A percentile compares a stretch with the other conserved stretches of the same genome.
Evolutionary conservation across 2,888 invertebrate species (phyloP).

Genomic region (Chouioia cunea): DNA sequence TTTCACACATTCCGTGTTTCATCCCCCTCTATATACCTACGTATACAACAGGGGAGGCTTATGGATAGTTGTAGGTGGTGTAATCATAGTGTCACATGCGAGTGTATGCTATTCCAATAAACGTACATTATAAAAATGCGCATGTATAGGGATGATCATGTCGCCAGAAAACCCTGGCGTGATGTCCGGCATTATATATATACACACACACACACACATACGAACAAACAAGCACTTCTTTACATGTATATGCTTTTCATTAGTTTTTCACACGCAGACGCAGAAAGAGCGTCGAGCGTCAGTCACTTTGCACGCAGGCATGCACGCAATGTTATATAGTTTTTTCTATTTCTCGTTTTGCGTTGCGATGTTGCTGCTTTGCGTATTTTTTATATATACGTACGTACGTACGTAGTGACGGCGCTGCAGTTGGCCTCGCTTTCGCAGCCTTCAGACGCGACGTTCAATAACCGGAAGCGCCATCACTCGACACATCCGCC

Average conservation of each 20-base stretch:
- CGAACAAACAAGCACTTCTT: too few relatives aligned
- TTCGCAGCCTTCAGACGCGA: slow-evolving; percentile 50
- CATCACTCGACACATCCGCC: slow-evolving; percentile 67
- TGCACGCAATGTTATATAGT: slow-evolving; percentile 13
- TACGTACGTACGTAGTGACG: too few relatives aligned
- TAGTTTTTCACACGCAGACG: slow-evolving; percentile 46
- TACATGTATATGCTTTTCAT: slow-evolving; percentile 52
- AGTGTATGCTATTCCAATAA: background rate
- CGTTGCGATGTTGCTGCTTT: background rate
- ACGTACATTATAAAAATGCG: background rate
- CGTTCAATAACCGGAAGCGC: slow-evolving; percentile 66
- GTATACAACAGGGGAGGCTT: too few relatives aligned
- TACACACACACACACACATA: too few relatives aligned
- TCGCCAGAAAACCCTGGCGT: slow-evolving; percentile 42
- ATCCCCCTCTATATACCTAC: too few relatives aligned
- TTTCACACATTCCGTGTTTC: too few relatives aligned
- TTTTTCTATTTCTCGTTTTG: background rate
- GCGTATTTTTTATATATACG: too few relatives aligned
- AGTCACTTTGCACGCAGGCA: background rate
- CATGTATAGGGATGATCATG: slow-evolving; percentile 25
- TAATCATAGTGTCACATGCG: too few relatives aligned
- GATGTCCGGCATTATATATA: slow-evolving; percentile 28
- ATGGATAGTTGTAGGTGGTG: too few relatives aligned
- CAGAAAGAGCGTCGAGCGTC: too few relatives aligned
- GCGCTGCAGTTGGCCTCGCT: slow-evolving; percentile 26